Conservation (phyloP, 2,888 invertebrate species). For the Drosophila planitibia region DNA sequence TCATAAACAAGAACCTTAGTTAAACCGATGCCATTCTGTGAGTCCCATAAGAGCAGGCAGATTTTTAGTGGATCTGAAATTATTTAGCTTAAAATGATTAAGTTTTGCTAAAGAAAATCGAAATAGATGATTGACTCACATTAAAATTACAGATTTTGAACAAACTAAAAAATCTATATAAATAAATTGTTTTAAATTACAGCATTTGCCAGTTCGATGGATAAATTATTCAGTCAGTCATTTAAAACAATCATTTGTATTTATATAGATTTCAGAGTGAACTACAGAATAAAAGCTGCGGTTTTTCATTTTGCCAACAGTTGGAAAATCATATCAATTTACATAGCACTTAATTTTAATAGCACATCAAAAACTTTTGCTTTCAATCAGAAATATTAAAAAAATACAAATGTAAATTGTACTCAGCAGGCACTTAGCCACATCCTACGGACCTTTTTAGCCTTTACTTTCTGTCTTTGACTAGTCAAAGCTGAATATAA, state of each 20-base stretch:
- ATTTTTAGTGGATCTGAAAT: not conserved
- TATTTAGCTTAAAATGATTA: not conserved
- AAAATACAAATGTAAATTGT: slow-evolving; percentile 22
- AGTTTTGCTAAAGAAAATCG: not conserved
- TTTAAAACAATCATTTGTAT: not conserved
- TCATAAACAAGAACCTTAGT: not conserved
- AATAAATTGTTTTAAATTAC: not conserved
- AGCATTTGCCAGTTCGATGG: not conserved
- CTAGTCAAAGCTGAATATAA: slow-evolving; percentile 45
- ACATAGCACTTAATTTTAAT: slow-evolving; percentile 65
- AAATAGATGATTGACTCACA: not conserved
- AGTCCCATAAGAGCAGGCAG: not conserved
- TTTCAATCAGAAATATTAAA: slow-evolving; percentile 50
- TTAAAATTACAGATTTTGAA: not conserved
- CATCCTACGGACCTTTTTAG: slow-evolving; percentile 52
- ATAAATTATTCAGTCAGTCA: not conserved
- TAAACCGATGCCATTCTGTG: not conserved
- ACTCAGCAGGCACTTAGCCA: slow-evolving; percentile 66
- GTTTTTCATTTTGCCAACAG: slow-evolving; percentile 2
- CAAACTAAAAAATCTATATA: not conserved
- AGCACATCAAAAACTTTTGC: slow-evolving; percentile 67
- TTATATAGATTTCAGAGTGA: not conserved
- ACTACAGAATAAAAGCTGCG: not conserved
- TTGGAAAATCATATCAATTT: slow-evolving; percentile 22
- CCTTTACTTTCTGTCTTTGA: slow-evolving; percentile 45